Conservation (phyloP, 2,113 vertebrate genomes). For the Porphyrio hochstetteri region DNA sequence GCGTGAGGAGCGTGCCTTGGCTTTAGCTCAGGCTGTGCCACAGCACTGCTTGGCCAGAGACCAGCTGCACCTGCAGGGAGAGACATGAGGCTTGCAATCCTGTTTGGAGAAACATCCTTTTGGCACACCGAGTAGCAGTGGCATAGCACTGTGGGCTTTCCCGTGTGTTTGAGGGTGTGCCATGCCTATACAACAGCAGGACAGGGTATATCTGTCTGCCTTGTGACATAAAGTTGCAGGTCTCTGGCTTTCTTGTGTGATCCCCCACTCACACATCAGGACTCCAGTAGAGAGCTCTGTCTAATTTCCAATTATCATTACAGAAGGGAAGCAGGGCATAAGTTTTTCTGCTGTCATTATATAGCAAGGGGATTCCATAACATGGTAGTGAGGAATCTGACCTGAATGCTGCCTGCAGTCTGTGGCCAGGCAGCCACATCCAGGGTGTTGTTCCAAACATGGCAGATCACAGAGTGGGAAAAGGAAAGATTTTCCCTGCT, state of each 20-base stretch:
- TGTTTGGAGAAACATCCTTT: not conserved
- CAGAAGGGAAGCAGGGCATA: not conserved
- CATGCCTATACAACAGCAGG: accelerated
- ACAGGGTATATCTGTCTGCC: not conserved
- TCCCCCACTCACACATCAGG: not conserved
- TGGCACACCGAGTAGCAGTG: not conserved
- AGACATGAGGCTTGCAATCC: not conserved
- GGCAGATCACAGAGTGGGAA: not conserved
- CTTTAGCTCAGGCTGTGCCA: not conserved
- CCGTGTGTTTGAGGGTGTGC: not conserved
- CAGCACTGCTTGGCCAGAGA: not conserved
- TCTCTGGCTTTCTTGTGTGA: not conserved
- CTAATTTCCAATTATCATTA: not conserved
- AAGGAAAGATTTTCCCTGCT: not conserved
- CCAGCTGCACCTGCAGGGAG: not conserved
- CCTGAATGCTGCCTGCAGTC: not conserved
- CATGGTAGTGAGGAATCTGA: not conserved
- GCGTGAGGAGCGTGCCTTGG: not conserved
- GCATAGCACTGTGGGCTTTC: not conserved
- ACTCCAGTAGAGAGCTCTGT: not conserved
- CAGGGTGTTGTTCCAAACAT: not conserved
- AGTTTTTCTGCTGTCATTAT: not conserved
- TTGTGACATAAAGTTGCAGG: not conserved
- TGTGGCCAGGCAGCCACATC: not conserved
- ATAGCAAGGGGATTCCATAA: not conserved